Conservation (phyloP, 2,113 vertebrate species). For the Amblyornis subalaris region DNA sequence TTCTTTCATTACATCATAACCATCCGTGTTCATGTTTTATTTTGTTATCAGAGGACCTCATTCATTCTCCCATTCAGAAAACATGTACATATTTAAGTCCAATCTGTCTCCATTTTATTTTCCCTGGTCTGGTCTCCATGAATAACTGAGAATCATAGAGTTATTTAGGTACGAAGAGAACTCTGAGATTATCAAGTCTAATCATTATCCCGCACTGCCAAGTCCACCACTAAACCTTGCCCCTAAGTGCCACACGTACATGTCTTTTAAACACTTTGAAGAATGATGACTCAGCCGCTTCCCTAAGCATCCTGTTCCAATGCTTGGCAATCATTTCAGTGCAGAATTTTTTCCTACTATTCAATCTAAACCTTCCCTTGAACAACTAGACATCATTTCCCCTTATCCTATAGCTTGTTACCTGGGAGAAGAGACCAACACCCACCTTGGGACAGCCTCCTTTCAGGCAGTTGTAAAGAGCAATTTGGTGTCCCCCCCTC, state of each 20-base stretch:
- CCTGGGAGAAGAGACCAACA: not conserved
- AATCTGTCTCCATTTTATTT: not conserved
- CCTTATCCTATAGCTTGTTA: not conserved
- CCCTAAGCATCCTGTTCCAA: not conserved
- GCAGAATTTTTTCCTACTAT: not conserved
- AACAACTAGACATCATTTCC: not conserved
- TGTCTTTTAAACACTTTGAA: not conserved
- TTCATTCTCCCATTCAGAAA: not conserved
- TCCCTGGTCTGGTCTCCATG: not conserved
- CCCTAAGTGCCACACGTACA: not conserved
- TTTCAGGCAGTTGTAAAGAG: not conserved
- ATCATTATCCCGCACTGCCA: not conserved
- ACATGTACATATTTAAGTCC: not conserved
- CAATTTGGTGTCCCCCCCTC: not conserved
- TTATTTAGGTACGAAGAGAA: not conserved
- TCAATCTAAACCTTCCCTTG: not conserved
- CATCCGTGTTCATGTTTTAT: not conserved
- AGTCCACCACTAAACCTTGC: accelerated
- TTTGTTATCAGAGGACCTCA: not conserved
- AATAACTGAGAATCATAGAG: not conserved
- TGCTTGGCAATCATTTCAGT: not conserved
- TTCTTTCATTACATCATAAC: not conserved
- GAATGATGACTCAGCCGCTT: not conserved
- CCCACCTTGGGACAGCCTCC: not conserved
- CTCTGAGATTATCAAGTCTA: not conserved